A percentile compares a stretch with the other conserved stretches of the same genome.
These are phyloP conservation scores for Apoderus coryli DNA, from an alignment of 2,888 invertebrate species.

Conservation along the genomic window DNA sequence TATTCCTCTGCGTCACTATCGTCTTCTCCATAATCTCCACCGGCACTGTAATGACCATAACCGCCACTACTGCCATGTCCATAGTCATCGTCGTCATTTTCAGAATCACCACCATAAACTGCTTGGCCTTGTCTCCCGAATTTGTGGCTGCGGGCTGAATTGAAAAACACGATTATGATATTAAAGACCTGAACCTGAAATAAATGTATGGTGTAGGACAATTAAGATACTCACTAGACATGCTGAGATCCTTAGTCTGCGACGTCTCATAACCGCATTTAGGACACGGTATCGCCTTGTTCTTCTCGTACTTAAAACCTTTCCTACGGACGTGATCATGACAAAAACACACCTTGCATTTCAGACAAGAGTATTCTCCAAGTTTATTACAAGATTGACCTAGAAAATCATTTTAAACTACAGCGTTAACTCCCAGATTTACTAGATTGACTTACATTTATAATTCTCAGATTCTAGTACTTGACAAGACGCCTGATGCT, in stretches of 20 bases:
- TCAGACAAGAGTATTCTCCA: conserved; percentile 88
- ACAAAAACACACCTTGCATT: conserved; percentile 93
- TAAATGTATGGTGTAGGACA: too few relatives aligned
- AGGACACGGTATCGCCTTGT: conserved; percentile 78
- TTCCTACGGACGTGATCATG: conserved; percentile 90
- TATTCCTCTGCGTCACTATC: conserved; percentile 23
- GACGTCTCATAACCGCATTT: conserved; percentile 89
- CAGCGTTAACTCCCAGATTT: too few relatives aligned
- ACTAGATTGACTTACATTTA: conserved; percentile 76
- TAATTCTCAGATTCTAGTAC: conserved; percentile 88
- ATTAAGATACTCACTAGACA: conserved; percentile 61
- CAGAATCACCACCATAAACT: conserved; percentile 27
- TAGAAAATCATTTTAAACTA: conserved; percentile 32
- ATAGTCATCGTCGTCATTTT: conserved; percentile 31
- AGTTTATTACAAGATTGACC: conserved; percentile 88
- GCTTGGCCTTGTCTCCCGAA: conserved; percentile 73
- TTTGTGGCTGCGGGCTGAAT: conserved; percentile 67
- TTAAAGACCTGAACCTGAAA: too few relatives aligned
- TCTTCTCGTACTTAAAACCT: conserved; percentile 77
- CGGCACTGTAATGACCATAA: conserved; percentile 28
- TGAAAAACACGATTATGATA: conserved; percentile 10
- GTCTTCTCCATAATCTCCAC: conserved; percentile 32
- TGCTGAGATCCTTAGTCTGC: conserved; percentile 85
- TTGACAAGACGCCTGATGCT: conserved; percentile 95
- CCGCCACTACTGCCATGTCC: conserved; percentile 35